A percentile compares a stretch with the other conserved stretches of the same genome.
phyloP scores from a whole-genome alignment of 2,113 vertebrate genomes.

The Festucalex cinctus region DNA sequence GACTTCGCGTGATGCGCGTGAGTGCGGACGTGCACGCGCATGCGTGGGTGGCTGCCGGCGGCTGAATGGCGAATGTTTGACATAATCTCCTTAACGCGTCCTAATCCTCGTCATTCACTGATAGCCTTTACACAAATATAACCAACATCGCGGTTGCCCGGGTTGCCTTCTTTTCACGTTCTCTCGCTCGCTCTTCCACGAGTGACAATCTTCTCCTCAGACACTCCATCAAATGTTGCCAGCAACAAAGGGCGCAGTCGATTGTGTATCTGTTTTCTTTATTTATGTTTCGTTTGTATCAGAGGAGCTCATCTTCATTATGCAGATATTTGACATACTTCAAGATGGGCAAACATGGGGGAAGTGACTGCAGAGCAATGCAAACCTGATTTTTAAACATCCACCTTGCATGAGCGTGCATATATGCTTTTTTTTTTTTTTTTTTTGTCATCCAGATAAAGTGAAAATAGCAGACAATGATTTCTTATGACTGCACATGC shows the following conservation, averaged over 20 bases:
- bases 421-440: neutral
- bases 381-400: neutral
- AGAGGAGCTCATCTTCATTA: conserved; percentile 49
- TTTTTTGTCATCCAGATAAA: neutral
- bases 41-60: conserved; percentile 54
- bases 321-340: conserved; percentile 63
- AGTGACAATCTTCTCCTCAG: conserved; percentile 74
- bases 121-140: conserved; percentile 82
- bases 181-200: conserved; percentile 51
- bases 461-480: neutral
- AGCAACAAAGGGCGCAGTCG: conserved; percentile 71
- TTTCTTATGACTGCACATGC: conserved; percentile 27
- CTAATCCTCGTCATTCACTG: conserved; percentile 81
- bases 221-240: conserved; percentile 75
- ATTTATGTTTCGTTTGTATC: neutral
- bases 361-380: conserved; percentile 29
- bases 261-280: conserved; percentile 71
- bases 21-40: conserved; percentile 11
- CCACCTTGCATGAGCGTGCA: neutral
- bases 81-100: conserved; percentile 81
- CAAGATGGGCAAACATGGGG: neutral
- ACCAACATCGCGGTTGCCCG: conserved; percentile 78
- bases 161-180: conserved; percentile 74
- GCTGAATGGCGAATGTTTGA: conserved; percentile 72
- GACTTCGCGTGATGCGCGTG: conserved; percentile 14